These are phyloP conservation scores for Ia io DNA, from an alignment of 2,113 vertebrate genomes.

Conservation along the genomic window DNA sequence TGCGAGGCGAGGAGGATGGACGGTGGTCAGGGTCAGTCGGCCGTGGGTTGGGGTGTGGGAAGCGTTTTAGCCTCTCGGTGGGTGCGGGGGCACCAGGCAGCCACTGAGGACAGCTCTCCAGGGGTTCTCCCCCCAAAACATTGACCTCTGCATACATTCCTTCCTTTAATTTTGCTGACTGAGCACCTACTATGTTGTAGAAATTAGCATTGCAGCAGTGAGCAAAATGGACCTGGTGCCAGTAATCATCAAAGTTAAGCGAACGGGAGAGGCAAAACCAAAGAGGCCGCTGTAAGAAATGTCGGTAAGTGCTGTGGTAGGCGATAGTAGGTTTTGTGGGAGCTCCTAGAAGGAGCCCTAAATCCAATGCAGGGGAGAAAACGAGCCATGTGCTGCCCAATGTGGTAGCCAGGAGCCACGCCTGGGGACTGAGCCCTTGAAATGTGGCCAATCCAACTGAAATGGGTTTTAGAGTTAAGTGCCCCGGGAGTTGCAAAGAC, in stretches of 20 bases:
- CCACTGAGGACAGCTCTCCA: not conserved
- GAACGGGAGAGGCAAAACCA: not conserved
- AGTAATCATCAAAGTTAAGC: not conserved
- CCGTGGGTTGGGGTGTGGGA: too few relatives aligned
- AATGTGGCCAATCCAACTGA: fast-evolving
- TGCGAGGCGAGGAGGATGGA: fast-evolving
- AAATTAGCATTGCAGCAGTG: not conserved
- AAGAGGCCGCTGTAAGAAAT: not conserved
- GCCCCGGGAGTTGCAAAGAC: not conserved
- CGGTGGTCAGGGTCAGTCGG: fast-evolving
- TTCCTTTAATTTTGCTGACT: not conserved
- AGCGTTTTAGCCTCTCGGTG: not conserved
- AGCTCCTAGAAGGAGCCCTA: not conserved
- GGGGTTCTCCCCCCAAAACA: not conserved
- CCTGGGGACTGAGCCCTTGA: fast-evolving
- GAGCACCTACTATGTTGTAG: not conserved
- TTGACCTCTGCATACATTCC: not conserved
- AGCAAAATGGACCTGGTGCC: not conserved
- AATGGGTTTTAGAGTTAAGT: fast-evolving
- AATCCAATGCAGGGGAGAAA: fast-evolving
- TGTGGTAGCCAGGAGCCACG: fast-evolving
- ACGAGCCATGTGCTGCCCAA: fast-evolving
- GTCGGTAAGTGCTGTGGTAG: fast-evolving
- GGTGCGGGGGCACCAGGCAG: too few relatives aligned
- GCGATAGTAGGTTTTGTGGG: not conserved